Evolutionary conservation across 2,797 vertebrate species (phyloP), one percentile per base, ranked within the genome.

Genomic region (Acropternis orthonyx): DNA sequence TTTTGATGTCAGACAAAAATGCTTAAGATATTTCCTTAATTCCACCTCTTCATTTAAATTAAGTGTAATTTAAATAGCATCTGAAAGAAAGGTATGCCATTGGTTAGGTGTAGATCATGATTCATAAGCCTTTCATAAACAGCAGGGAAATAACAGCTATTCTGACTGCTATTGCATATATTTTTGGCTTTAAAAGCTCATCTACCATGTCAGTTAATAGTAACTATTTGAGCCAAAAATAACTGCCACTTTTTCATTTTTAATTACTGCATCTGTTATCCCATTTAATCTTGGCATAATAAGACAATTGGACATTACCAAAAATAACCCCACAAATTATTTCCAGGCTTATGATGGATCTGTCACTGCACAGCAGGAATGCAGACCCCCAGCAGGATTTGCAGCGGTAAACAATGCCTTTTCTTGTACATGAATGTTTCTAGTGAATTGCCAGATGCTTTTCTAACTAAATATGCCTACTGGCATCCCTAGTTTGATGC

Each of bases 231-330:
- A 62, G 94, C 80, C 96, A 93, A 96, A 98, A 97, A 98, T 97
- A 97, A 95, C 94, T 77, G 73, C 90, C 92, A 91, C 89, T 97
- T 96, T 95, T 97, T 96, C 77, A 94, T 97, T 97, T 97, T 97
- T 97, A 98, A 98, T 97, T 97, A 97, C 74, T 85, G 92, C 96
- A 97, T 97, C 96, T 97, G 90, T 95, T 97, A 96, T 90, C 69
- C 76, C 65, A 92, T 92, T 97, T 97, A 96, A 93, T 96, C 90
- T 86, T 92, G 92, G 80, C 93, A 92, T 96, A 88, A 84, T 85
- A 94, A 92, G 84, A 96, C 96, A 97, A 96, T 82, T 55, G 93
- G 88, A 93, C 76, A 80, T 62, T 90, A 91, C 73, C 89, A 86
- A 85, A 95, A 95, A 74, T 94, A 92, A 88, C 34, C 34, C 61